Base-by-base conservation (phyloP, 2,797 vertebrate species). In the Eulemur rubriventer region DNA sequence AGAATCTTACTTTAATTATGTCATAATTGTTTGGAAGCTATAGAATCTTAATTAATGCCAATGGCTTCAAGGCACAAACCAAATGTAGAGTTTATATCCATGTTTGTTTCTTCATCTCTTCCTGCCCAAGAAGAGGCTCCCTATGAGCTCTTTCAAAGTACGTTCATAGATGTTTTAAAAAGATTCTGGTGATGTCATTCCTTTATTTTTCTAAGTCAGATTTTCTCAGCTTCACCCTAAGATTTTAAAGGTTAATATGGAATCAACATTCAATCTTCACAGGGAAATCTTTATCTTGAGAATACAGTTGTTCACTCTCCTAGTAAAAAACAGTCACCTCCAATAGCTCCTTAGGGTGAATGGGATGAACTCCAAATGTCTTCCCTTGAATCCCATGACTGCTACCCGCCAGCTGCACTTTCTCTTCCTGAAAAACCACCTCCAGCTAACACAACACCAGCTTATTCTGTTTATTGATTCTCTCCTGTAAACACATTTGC, bases 41-140 rank as follows among this genome's bases (percentile, higher is more conserved):
- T 98, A 98, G 98, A 99, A 98, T 99, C 98, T 99, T 98, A 99
- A 99, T 99, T 99, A 98, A 98, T 98, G 98, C 97, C 98, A 98
- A 85, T 98, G 97, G 98, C 98, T 99, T 98, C 96, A 95, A 98
- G 98, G 98, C 98, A 98, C 95, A 98, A 92, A 97, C 97, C 97
- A 97, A 98, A 98, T 86, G 9, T 82, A 97, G 96, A 96, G 96
- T 98, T 98, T 97, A 98, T 98, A 96, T 95, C 97, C 97, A n/a
- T 98, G 97, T 98, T 98, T 98, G 93, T 98, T 98, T 98, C 98
- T 95, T 94, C 95, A 75, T 87, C 93, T 98, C 89, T 97, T 97
- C 84, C 95, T 97, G 94, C 97, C 96, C 1, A 43, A 97, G 92
- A 91, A 97, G 93, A 96, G 94, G 14, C 24, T 95, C 43, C 94